Evolutionary conservation across 2,113 vertebrate genomes (phyloP).

Genomic region (Anolis sagrei): DNA sequence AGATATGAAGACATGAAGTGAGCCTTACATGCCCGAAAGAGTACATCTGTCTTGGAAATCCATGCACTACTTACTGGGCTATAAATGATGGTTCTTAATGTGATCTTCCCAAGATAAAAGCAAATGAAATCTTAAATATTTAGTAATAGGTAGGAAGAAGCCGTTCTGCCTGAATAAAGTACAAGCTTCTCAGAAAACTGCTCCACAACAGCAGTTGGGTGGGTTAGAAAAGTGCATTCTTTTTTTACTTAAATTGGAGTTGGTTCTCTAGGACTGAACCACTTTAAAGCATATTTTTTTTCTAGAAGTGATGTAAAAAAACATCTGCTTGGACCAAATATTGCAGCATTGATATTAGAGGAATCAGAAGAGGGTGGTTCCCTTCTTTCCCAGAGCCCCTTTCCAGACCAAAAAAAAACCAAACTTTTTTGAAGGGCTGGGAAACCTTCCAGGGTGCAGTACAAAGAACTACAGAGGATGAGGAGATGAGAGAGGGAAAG

Average conservation of each 20-base stretch:
- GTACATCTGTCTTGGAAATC: neutral
- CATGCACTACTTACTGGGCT: neutral
- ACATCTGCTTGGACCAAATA: neutral
- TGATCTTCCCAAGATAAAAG: constrained; percentile 1
- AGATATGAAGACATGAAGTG: neutral
- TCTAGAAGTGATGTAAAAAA: neutral
- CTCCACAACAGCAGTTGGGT: neutral
- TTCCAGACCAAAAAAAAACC: neutral
- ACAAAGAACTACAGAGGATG: neutral
- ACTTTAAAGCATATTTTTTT: neutral
- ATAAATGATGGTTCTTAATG: neutral
- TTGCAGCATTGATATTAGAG: neutral
- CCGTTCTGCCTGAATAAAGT: neutral
- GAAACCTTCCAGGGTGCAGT: neutral
- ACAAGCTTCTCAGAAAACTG: neutral
- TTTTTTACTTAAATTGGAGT: neutral
- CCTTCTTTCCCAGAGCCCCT: neutral
- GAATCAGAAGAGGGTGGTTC: no score
- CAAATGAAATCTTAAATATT: neutral
- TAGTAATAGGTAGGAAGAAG: neutral
- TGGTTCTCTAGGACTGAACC: neutral
- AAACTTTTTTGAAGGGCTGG: neutral
- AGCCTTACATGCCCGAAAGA: neutral
- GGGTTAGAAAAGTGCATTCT: neutral
- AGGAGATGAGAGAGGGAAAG: neutral